Evolutionary conservation across 2,797 vertebrate genomes (phyloP), one percentile per base, ranked within the genome.

Genomic region (Gallinago stenura): DNA sequence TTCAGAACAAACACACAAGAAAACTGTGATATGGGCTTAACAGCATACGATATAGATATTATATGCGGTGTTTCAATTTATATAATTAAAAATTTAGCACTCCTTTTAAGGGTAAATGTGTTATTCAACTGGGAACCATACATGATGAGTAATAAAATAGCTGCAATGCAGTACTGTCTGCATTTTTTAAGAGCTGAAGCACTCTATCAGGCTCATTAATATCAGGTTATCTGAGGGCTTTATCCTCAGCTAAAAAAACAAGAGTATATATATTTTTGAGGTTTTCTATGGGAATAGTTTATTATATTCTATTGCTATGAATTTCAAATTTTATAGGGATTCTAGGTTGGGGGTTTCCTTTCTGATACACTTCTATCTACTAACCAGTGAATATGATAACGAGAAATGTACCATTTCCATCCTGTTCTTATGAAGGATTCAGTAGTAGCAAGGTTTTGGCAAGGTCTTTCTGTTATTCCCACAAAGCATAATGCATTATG

Each of bases 41-140:
- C 46, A 71, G 70, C 24, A 1, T 93, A 76, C 95, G 90, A 96
- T 97, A 95, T 54, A 97, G 95, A 81, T 96, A 96, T 96, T 97
- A 93, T 94, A 94, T 94, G 65, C 96, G 92, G 89, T 93, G 41
- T 97, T 98, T 97, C 97, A 97, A 98, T 98, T 98, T 98, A 92
- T 97, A 90, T 97, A 97, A 98, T 98, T 98, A 98, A 97, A 98
- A 96, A 96, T 93, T 95, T 96, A 97, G 95, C 93, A 94, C 73
- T 97, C 82, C 58, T 97, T 96, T 96, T 83, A 60, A 89, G 91
- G 93, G 66, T 97, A 94, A 97, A 97, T 97, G 95, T 90, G 79
- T 96, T 97, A 79, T 89, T 98, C 96, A 91, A 54, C 94, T 97
- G 92, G 78, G 94, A 97, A 86, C 90, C 90, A 85, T 97, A 92